A percentile compares a stretch with the other conserved stretches of the same genome.
These are phyloP conservation scores for Epinephelus moara DNA, from an alignment of 2,113 vertebrate species.

Conservation along the genomic window DNA sequence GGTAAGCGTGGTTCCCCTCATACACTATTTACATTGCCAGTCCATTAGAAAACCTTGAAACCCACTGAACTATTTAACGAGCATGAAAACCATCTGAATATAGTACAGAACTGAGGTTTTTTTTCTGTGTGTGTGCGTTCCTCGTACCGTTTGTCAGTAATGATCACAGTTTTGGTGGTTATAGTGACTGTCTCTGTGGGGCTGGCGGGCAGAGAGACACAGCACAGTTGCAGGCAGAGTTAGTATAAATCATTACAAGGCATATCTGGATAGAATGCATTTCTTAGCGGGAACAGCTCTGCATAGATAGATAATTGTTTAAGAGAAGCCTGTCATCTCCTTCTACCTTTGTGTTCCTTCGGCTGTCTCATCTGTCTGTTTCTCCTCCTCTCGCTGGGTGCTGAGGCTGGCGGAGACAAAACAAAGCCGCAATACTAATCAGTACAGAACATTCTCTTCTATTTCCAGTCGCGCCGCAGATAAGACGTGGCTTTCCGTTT, in stretches of 20 bases:
- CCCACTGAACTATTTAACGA: constrained; percentile 60
- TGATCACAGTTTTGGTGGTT: constrained; percentile 69
- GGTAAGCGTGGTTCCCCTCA: constrained; percentile 72
- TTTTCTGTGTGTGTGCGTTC: background rate
- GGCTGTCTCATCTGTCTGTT: constrained; percentile 66
- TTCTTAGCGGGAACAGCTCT: constrained; percentile 55
- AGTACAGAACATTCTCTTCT: constrained; percentile 67
- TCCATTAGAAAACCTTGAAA: constrained; percentile 59
- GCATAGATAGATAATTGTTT: constrained; percentile 69
- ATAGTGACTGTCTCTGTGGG: constrained; percentile 63
- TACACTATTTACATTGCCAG: constrained; percentile 71
- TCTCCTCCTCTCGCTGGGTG: constrained; percentile 49
- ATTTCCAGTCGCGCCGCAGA: constrained; percentile 55
- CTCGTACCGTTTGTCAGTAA: constrained; percentile 64
- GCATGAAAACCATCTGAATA: constrained; percentile 58
- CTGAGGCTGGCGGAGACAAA: constrained; percentile 68
- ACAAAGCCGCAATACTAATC: constrained; percentile 75
- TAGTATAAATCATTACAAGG: constrained; percentile 52
- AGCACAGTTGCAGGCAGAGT: constrained; percentile 45
- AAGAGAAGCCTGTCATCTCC: constrained; percentile 72
- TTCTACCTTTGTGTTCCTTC: constrained; percentile 68
- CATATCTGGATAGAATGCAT: constrained; percentile 50
- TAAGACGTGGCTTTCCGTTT: constrained; percentile 56
- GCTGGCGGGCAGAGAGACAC: constrained; percentile 50
- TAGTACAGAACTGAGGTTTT: constrained; percentile 22